phyloP scores from a whole-genome alignment of 2,888 invertebrate genomes.

The Tetropium fuscum region DNA sequence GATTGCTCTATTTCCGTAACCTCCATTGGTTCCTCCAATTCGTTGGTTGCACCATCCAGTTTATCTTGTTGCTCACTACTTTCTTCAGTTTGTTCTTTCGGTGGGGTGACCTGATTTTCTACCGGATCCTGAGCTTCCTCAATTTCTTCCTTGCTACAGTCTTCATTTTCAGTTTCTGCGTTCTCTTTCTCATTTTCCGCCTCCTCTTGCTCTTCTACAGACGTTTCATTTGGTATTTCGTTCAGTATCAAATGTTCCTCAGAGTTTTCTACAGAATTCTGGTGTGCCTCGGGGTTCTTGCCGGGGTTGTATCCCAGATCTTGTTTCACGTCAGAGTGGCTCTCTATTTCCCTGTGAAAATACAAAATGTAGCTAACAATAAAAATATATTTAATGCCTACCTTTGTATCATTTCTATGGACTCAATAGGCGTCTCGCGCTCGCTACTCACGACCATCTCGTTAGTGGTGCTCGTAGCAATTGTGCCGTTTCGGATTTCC shows the following conservation, averaged over 20 bases:
- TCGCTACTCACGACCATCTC: slow-evolving; percentile 51
- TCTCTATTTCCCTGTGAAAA: slow-evolving; percentile 35
- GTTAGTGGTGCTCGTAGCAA: slow-evolving; percentile 48
- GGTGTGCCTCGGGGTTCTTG: slow-evolving; percentile 37
- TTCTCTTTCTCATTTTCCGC: neutral
- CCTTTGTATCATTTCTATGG: slow-evolving; percentile 65
- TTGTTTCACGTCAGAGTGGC: slow-evolving; percentile 54
- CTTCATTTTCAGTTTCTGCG: slow-evolving; percentile 11
- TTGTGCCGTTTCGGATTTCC: slow-evolving; percentile 58
- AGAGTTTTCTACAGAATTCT: slow-evolving; percentile 4
- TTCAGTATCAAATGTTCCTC: slow-evolving; percentile 20
- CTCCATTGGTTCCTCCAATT: slow-evolving; percentile 49
- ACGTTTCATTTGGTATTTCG: slow-evolving; percentile 10
- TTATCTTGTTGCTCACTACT: slow-evolving; percentile 22
- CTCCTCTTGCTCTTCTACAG: slow-evolving; percentile 14
- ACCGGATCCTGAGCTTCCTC: slow-evolving; percentile 19
- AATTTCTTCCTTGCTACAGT: slow-evolving; percentile 12
- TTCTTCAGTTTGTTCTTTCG: slow-evolving; percentile 12
- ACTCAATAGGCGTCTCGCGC: slow-evolving; percentile 58
- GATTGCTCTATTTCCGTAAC: slow-evolving; percentile 42
- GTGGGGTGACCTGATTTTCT: neutral
- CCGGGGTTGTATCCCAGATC: slow-evolving; percentile 54
- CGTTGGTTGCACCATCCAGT: slow-evolving; percentile 25
- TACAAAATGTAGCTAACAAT: neutral
- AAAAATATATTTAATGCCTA: slow-evolving; percentile 50